Conservation (phyloP, 2,797 vertebrate genomes). For the Buphagus erythrorhynchus region DNA sequence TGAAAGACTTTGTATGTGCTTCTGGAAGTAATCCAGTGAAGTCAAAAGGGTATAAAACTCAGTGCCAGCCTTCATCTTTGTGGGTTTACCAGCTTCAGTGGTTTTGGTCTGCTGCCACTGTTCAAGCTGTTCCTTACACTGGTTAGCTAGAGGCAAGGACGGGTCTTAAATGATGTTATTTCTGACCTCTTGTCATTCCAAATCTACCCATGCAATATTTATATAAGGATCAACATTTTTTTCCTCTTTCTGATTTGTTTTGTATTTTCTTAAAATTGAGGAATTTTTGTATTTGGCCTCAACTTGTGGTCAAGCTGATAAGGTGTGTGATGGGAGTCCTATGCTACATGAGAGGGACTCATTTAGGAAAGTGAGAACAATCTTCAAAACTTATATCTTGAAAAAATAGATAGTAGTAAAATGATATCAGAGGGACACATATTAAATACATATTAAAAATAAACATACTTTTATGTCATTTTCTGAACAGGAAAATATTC, state of each 20-base stretch:
- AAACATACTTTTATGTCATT: not conserved
- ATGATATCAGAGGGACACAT: not conserved
- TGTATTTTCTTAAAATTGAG: not conserved
- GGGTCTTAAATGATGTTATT: not conserved
- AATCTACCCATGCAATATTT: not conserved
- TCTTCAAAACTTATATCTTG: not conserved
- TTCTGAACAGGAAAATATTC: not conserved
- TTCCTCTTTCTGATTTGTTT: not conserved
- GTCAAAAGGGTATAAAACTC: not conserved
- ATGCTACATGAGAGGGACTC: not conserved
- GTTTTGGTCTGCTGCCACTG: not conserved
- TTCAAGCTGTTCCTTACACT: not conserved
- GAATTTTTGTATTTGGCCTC: not conserved
- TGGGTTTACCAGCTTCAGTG: not conserved
- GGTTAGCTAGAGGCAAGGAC: not conserved
- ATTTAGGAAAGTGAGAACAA: not conserved
- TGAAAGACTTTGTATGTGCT: not conserved
- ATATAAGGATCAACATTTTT: not conserved
- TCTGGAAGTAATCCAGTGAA: not conserved
- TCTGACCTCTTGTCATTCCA: not conserved
- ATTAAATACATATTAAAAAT: not conserved
- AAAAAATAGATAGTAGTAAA: not conserved
- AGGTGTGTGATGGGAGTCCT: not conserved
- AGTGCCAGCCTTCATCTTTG: not conserved
- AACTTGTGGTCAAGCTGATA: not conserved